phyloP scores from a whole-genome alignment of 2,888 invertebrate species.

The Rapana venosa region DNA sequence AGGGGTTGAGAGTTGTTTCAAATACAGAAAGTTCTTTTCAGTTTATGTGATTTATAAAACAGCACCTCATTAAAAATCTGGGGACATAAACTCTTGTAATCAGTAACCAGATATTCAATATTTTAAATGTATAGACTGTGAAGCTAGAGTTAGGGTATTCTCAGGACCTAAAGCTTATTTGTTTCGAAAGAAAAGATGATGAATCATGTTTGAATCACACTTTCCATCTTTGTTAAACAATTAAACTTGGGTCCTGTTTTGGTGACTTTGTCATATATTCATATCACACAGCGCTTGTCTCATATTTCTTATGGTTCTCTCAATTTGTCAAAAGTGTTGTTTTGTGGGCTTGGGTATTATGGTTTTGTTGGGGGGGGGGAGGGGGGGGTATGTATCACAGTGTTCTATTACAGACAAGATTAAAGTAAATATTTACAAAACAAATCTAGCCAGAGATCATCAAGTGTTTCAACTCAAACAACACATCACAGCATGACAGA shows the following conservation, averaged over 20 bases:
- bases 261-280: neutral
- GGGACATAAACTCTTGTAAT: too few relatives aligned
- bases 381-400: neutral
- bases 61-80: too few relatives aligned
- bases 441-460: neutral
- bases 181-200: conserved; percentile 14
- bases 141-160: neutral
- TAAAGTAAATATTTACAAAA: neutral
- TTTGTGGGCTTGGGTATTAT: too few relatives aligned
- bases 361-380: too few relatives aligned
- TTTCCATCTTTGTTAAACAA: neutral
- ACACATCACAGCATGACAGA: neutral
- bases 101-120: too few relatives aligned
- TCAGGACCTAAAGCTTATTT: neutral
- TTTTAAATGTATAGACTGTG: too few relatives aligned
- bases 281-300: neutral
- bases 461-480: neutral
- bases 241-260: neutral
- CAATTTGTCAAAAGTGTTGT: too few relatives aligned
- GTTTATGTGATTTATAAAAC: too few relatives aligned
- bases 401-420: neutral
- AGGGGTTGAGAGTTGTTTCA: too few relatives aligned
- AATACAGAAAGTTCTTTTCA: too few relatives aligned
- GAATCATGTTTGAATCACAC: neutral
- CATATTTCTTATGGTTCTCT: neutral